Percentiles rank a stretch among this genome's conserved stretches.
Conservation (phyloP, 2,888 invertebrate genomes). For the Ophion slaviceki region DNA sequence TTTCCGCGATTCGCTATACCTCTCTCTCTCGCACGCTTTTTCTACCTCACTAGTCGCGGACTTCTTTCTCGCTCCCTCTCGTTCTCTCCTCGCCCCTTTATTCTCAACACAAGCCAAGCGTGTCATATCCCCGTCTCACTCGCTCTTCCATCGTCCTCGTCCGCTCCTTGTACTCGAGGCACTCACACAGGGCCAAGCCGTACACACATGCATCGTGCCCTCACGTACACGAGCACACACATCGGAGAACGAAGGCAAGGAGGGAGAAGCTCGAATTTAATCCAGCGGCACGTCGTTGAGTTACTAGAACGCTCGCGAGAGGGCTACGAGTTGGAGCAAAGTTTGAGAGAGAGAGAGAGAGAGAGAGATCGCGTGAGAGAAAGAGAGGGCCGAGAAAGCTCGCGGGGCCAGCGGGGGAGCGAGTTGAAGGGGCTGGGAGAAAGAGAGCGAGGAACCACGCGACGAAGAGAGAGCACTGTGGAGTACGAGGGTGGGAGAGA, state of each 20-base stretch:
- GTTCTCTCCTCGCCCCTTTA: conserved; percentile 25
- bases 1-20: conserved; percentile 49
- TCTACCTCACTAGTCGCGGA: conserved; percentile 33
- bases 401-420: conserved; percentile 61
- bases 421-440: conserved; percentile 53
- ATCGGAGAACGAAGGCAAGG: conserved; percentile 16
- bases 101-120: conserved; percentile 18
- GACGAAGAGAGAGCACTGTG: conserved; percentile 66
- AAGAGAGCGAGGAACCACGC: conserved; percentile 70
- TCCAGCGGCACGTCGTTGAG: conserved; percentile 81
- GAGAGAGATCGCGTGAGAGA: conserved; percentile 46
- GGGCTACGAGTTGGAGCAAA: conserved; percentile 75
- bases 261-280: conserved; percentile 77
- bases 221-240: neutral
- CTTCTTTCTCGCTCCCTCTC: conserved; percentile 37
- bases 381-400: conserved; percentile 82
- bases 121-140: conserved; percentile 5
- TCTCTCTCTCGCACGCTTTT: conserved; percentile 40
- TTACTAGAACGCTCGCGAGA: conserved; percentile 79
- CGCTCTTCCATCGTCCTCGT: conserved; percentile 42
- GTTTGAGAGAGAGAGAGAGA: conserved; percentile 52
- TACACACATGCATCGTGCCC: neutral
- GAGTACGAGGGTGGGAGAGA: conserved; percentile 68
- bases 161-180: conserved; percentile 28
- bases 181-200: conserved; percentile 3